Percentiles rank a stretch among this genome's conserved stretches.
Conservation (phyloP, 2,797 vertebrate genomes). For the Salmo trutta region DNA sequence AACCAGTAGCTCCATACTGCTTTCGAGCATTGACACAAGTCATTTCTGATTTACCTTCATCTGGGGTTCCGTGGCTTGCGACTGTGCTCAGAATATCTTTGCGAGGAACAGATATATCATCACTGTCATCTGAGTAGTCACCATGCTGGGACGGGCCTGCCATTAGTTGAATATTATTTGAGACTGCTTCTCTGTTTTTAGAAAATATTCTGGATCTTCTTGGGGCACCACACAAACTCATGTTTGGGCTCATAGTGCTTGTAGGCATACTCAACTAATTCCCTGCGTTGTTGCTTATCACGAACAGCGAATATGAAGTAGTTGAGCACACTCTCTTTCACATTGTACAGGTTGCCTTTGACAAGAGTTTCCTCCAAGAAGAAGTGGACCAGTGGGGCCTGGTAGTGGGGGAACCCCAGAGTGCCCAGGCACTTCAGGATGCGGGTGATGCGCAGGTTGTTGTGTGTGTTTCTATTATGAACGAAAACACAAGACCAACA, state of each 20-base stretch:
- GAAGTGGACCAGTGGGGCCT: conserved; percentile 86
- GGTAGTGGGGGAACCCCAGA: conserved; percentile 82
- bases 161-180: neutral
- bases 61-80: no score
- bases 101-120: neutral
- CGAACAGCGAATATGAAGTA: conserved; percentile 90
- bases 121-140: no score
- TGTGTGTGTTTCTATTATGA: conserved; percentile 81
- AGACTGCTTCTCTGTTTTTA: neutral
- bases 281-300: conserved; percentile 70
- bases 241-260: conserved; percentile 61
- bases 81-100: no score
- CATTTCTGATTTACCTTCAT: neutral
- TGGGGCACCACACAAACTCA: conserved; percentile 88
- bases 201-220: conserved; percentile 62
- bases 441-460: conserved; percentile 91
- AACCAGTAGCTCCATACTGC: neutral
- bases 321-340: conserved; percentile 85
- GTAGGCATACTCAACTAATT: conserved; percentile 83
- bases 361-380: conserved; percentile 87
- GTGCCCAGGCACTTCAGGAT: conserved; percentile 93
- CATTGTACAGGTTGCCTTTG: conserved; percentile 54
- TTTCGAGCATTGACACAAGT: neutral
- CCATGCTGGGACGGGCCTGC: no score
- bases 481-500: neutral